Evolutionary conservation across 2,888 invertebrate genomes (phyloP).

Genomic region (Cyclophora albipunctata): DNA sequence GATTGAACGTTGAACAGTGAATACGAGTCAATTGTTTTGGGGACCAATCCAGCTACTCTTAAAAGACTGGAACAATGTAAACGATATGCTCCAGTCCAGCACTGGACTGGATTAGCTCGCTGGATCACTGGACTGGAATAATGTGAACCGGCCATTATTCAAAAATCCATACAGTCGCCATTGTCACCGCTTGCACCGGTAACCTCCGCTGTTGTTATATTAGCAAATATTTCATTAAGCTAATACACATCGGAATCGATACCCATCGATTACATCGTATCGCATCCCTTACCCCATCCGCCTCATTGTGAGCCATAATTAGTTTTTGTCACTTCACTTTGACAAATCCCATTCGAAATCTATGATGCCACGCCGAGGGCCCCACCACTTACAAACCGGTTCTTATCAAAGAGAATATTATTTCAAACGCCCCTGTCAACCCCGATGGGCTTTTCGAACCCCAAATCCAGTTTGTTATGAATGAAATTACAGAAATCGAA

Average conservation of each 20-base stretch:
- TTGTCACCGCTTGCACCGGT: too few species aligned
- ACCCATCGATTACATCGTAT: conserved; percentile 26
- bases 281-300: conserved; percentile 41
- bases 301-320: conserved; percentile 68
- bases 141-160: too few species aligned
- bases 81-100: too few species aligned
- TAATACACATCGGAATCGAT: conserved; percentile 33
- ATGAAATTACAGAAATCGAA: conserved; percentile 77
- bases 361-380: conserved; percentile 45
- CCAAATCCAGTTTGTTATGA: conserved; percentile 76
- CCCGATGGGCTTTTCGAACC: conserved; percentile 70
- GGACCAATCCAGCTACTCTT: too few species aligned
- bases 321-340: conserved; percentile 74
- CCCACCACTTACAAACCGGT: conserved; percentile 66
- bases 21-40: too few species aligned
- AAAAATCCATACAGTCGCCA: too few species aligned
- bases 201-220: too few species aligned
- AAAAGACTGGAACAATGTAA: too few species aligned
- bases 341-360: conserved; percentile 66
- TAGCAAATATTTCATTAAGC: too few species aligned
- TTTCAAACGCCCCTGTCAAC: conserved; percentile 74
- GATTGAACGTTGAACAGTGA: too few species aligned
- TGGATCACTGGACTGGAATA: too few species aligned
- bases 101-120: too few species aligned
- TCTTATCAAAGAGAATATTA: conserved; percentile 76